Percentiles rank a stretch among this genome's conserved stretches.
Evolutionary conservation across 2,888 invertebrate genomes (phyloP).

Genomic region (Epirrita christyi): DNA sequence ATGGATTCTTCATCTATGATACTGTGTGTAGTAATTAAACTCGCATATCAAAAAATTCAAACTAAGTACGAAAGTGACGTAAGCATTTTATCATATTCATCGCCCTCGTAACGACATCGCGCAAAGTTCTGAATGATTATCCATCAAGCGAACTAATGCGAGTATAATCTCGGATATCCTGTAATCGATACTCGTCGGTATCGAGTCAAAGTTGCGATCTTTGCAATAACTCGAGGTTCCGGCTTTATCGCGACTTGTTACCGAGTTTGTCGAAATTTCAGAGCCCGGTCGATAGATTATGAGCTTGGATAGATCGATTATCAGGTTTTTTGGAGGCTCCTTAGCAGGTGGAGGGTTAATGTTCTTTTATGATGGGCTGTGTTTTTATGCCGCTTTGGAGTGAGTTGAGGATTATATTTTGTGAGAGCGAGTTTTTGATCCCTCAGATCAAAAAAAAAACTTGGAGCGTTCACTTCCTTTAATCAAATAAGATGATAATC

Average conservation of each 20-base stretch:
- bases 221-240: conserved; percentile 54
- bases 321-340: conserved; percentile 20
- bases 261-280: conserved; percentile 50
- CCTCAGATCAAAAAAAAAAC: neutral
- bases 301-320: conserved; percentile 27
- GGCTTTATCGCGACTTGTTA: conserved; percentile 57
- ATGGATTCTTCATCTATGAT: no score
- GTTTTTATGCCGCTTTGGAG: conserved; percentile 10
- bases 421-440: neutral
- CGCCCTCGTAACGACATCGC: conserved; percentile 28
- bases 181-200: conserved; percentile 37
- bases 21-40: neutral
- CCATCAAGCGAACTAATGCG: conserved; percentile 38
- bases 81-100: conserved; percentile 34
- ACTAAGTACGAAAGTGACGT: conserved; percentile 15
- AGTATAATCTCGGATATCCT: conserved; percentile 40
- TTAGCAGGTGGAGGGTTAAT: conserved; percentile 26
- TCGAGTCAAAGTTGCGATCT: conserved; percentile 42
- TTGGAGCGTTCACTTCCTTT: neutral
- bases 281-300: conserved; percentile 36
- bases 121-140: conserved; percentile 37
- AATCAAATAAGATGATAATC: neutral
- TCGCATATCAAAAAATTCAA: neutral
- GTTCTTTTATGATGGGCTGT: conserved; percentile 12
- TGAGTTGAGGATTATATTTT: neutral